Conservation (phyloP, 30 jellyfish, hydroid and myxozoan genomes). For the Calvadosia cruxmelitensis region DNA sequence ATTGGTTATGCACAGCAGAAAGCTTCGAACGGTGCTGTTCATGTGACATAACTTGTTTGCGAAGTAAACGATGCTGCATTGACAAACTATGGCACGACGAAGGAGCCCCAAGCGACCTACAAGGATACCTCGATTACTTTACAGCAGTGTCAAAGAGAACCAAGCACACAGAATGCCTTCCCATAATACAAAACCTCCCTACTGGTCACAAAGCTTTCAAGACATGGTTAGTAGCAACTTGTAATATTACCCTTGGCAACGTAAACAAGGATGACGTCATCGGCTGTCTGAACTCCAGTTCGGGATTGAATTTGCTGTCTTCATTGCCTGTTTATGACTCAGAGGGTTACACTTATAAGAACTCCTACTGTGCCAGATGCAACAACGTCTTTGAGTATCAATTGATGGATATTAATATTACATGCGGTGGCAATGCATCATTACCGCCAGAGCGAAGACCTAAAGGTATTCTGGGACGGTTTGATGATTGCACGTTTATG, state of each 20-base stretch:
- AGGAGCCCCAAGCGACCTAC: not conserved
- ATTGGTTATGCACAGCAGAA: too few relatives aligned
- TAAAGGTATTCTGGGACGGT: too few relatives aligned
- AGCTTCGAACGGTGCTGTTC: too few relatives aligned
- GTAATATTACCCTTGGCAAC: not conserved
- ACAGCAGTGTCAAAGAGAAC: too few relatives aligned
- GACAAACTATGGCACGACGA: not conserved
- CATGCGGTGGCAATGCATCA: too few relatives aligned
- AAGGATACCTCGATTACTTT: not conserved
- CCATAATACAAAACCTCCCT: not conserved
- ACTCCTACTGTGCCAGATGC: not conserved
- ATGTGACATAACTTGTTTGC: not conserved
- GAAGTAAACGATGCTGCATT: not conserved
- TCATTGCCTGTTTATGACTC: not conserved
- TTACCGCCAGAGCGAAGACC: too few relatives aligned
- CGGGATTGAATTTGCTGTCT: not conserved
- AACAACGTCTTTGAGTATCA: not conserved
- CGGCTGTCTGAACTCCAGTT: not conserved
- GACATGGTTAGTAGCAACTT: not conserved
- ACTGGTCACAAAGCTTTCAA: not conserved
- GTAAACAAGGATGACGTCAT: not conserved
- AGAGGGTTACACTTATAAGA: not conserved
- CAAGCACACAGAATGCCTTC: too few relatives aligned
- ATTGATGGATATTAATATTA: too few relatives aligned
- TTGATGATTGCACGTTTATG: too few relatives aligned